Evolutionary conservation across 2,113 vertebrate species (phyloP).

Genomic region (Prionailurus bengalensis): DNA sequence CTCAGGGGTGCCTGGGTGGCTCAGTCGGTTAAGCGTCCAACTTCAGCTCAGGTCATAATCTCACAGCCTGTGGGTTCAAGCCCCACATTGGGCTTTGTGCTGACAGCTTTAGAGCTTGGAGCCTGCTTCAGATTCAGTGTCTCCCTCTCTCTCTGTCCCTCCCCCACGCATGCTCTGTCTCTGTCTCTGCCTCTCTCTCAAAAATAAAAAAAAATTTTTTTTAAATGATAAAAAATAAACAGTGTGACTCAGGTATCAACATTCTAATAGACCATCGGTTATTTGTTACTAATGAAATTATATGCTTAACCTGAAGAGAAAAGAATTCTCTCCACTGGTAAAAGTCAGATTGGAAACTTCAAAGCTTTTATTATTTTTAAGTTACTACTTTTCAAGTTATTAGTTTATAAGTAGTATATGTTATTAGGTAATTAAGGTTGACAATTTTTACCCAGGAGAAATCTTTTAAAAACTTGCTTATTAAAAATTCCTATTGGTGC

Average conservation of each 20-base stretch:
- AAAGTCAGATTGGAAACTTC: constrained; percentile 39
- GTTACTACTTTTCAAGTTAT: constrained; percentile 24
- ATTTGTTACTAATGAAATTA: constrained; percentile 50
- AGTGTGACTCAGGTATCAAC: neutral
- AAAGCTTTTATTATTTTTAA: constrained; percentile 35
- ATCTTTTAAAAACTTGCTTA: constrained; percentile 23
- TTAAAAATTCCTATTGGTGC: constrained; percentile 20
- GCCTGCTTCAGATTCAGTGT: no score
- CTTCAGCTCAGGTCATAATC: no score
- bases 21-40: no score
- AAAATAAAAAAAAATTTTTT: no score
- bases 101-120: no score
- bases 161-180: no score
- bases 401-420: neutral
- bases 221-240: neutral
- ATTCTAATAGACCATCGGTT: constrained; percentile 7
- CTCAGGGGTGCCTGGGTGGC: neutral
- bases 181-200: no score
- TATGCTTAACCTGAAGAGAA: constrained; percentile 20
- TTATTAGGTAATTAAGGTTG: constrained; percentile 25
- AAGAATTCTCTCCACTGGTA: neutral
- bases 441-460: constrained; percentile 28
- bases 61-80: no score
- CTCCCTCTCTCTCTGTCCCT: no score
- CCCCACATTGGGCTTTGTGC: no score